These are phyloP conservation scores for Axis porcinus DNA, from an alignment of 2,113 vertebrate species.

Conservation along the genomic window DNA sequence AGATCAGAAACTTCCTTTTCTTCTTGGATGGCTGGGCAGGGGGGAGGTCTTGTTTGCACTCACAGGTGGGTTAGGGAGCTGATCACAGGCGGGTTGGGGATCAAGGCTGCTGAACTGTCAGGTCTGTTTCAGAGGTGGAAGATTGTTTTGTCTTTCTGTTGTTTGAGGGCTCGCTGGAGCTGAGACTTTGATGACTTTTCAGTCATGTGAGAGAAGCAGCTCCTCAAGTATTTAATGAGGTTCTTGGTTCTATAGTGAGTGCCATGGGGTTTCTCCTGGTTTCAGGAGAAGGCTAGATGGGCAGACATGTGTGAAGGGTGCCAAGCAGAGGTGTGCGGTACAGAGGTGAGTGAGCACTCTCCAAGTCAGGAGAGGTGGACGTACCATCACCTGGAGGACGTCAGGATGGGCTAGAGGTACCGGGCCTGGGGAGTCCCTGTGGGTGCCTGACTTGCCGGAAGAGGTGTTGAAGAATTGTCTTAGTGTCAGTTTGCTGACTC, in stretches of 20 bases:
- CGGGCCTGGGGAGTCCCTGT: background rate
- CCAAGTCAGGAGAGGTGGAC: rapidly evolving
- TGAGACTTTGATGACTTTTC: background rate
- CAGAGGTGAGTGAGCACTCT: rapidly evolving
- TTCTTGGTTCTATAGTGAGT: background rate
- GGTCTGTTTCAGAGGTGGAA: background rate
- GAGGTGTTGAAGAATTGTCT: background rate
- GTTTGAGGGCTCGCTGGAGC: background rate
- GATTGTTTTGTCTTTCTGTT: background rate
- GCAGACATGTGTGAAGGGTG: background rate
- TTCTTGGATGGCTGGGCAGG: rapidly evolving
- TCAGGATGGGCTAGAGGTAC: background rate
- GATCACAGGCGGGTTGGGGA: background rate
- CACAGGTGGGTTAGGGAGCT: background rate
- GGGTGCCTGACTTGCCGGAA: background rate
- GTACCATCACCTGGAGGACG: background rate
- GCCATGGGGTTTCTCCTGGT: background rate
- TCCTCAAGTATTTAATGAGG: background rate
- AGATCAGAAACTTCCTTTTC: background rate
- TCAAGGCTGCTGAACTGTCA: background rate
- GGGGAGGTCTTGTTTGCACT: background rate
- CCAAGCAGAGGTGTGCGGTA: background rate
- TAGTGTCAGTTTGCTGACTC: background rate
- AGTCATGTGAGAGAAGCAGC: background rate
- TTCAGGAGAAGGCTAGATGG: no score